Evolutionary conservation across 2,797 vertebrate species (phyloP).

Genomic region (Notamacropus eugenii): DNA sequence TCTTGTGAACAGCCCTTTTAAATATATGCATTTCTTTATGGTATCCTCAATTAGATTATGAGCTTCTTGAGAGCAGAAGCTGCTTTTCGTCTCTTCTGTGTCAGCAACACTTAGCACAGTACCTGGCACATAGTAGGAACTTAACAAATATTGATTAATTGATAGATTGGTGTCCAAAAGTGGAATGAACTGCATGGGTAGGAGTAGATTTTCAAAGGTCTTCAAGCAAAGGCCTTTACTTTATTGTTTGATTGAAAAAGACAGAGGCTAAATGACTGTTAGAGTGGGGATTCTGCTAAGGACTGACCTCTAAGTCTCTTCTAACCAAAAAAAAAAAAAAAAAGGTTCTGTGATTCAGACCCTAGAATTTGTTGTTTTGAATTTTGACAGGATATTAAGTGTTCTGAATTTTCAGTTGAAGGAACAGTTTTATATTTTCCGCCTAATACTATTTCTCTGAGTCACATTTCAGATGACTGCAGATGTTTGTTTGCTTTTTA

Average conservation of each 20-base stretch:
- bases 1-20: neutral
- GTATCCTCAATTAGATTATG: neutral
- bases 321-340: constrained; percentile 16
- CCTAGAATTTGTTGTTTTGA: constrained; percentile 41
- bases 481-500: constrained; percentile 53
- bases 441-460: constrained; percentile 31
- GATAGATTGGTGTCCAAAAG: neutral
- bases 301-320: neutral
- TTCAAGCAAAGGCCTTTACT: neutral
- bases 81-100: neutral
- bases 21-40: neutral
- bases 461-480: constrained; percentile 66
- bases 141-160: neutral
- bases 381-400: constrained; percentile 74
- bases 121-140: neutral
- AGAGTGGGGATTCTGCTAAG: neutral
- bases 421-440: constrained; percentile 56
- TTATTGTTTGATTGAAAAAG: neutral
- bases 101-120: neutral
- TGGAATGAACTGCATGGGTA: neutral
- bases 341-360: constrained; percentile 58
- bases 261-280: neutral
- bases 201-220: neutral
- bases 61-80: neutral
- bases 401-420: constrained; percentile 48